Base-by-base conservation (phyloP, 2,888 invertebrate species). In the Tetragonisca angustula region DNA sequence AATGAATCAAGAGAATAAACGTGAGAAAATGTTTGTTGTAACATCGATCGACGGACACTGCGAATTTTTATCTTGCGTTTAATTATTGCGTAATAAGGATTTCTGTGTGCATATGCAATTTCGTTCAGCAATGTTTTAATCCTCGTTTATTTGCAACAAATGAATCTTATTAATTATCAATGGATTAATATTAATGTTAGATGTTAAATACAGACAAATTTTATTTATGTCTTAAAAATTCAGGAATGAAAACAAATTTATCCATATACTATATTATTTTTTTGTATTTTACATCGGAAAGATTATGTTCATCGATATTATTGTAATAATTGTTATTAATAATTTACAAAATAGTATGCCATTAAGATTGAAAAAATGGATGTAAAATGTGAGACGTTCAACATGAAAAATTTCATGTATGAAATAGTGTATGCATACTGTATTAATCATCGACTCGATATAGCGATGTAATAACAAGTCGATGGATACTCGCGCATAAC, bases 21-120 rank as follows among this genome's bases (percentile, higher is more conserved):
- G 49, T 50, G 56, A 36, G n/a, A 69, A 64, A 67, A 50, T 36
- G 52, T 81, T 76, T 54, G 52, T 70, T 50, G 54, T 49, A 50
- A 62, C 5, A 73, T 69, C 27, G 61, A 68, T 59, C 36, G 80
- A 62, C 21, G 43, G 62, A 72, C 27, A 56, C 36, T 64, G 50
- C n/a, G 62, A 76, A 56, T 62, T 11, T 83, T 74, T 74, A 50
- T 69, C 77, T 52, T 15, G 11, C 49, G 43, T 70, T n/a, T 65
- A 24, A 77, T 71, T 68, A 80, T 62, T 71, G 67, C 27, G 19
- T 59, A 64, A 74, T 32, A 65, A 49, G 21, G 62, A 62, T 72
- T 43, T 67, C 68, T 74, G 77, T 80, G 86, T 84, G 86, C 83
- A 83, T 85, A 87, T 83, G 75, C 79, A 61, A 79, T 86, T 87